Base-by-base conservation (phyloP, 2,113 vertebrate genomes). In the Tenrec ecaudatus region DNA sequence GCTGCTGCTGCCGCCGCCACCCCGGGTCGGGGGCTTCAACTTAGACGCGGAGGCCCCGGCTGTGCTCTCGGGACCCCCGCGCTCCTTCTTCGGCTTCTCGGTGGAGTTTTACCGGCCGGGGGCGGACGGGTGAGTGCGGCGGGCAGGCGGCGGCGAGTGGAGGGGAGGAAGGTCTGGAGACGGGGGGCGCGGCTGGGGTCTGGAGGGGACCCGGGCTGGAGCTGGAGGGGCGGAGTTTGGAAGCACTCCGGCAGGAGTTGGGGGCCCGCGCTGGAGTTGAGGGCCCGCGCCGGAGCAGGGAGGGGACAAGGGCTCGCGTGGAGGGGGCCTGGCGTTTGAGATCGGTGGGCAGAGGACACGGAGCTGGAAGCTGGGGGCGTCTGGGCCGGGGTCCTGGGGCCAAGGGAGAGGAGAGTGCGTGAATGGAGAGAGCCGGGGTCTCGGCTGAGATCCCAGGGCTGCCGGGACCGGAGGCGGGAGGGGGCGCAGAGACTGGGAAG, bases 11-110 rank as follows among this genome's bases (percentile, higher is more conserved):
- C 96, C 92, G 82, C 96, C 91, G 90, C 97, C 97, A n/a, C 95
- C 95, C 71, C 96, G 98, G 91, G 97, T 97, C 58, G 97, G 98
- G 66, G 98, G 96, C 93, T 99, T 99, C 98, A 99, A 99, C 96
- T 93, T 99, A 96, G 99, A 99, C 96, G 97, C 97, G 92, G 98
- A 99, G 96, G 98, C 97, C 93, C 99, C 99, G 3, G 90, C 97
- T 1, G 97, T 98, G 64, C 98, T 99, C 86, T 96, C 96, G 29
- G 99, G 99, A 95, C 98, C 99, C 43, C 90, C 95, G 0, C 98
- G 98, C 85, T 99, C 98, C 98, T 98, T 98, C 93, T 99, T 99
- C 93, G 99, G 99, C 94, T 99, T 99, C 87, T 98, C 99, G 0
- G 98, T 99, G 96, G 99, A 99, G 95, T 99, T 99, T 97, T 99